Base-by-base conservation (phyloP, 2,888 invertebrate species). In the Ceratothoa steindachneri region DNA sequence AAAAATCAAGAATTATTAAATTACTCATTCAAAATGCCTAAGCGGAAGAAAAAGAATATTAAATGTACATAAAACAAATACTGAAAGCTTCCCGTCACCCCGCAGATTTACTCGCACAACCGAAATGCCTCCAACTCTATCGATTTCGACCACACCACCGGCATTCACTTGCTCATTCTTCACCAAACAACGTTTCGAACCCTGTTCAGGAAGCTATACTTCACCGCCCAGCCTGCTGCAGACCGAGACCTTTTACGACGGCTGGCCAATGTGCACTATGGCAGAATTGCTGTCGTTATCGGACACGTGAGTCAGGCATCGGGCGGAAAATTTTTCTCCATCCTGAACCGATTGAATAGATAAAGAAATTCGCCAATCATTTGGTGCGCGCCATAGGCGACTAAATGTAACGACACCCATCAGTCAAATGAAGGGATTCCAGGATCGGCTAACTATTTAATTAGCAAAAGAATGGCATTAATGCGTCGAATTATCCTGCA, bases 171-270 rank as follows among this genome's bases (percentile, higher is more conserved):
- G 29, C 12, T 73, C 24, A 66, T 73, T 27, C 66, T 78, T 24
- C 73, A 78, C 71, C 65, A 70, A 41, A 30, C 22, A 1, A 19
- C 15, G 22, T 55, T 28, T 24, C 7, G 15, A 4, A 55, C 75
- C 28, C 22, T 78, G 30, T 31, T 28, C 30, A 9, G 29, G 22
- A 28, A 31, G 7, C 73, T 66, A 22, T 78, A 75, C 71, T 66
- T 68, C 30, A 78, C 75, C 41, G 70, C 71, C 71, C 73, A 73
- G n/a, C 72, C 77, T 0, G 53, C 73, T 5, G 70, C 75, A 3
- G 73, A 75, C 66, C 72, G 55, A 55, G 71, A 73, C 53, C 53
- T 75, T 53, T 30, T 67, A 3, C 31, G 19, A 65, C 55, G 66
- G 41, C n/a, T 78, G 24, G 19, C 12, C 53, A 24, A 27, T 5